Evolutionary conservation across 2,113 vertebrate species (phyloP).

Genomic region (Euleptes europaea): DNA sequence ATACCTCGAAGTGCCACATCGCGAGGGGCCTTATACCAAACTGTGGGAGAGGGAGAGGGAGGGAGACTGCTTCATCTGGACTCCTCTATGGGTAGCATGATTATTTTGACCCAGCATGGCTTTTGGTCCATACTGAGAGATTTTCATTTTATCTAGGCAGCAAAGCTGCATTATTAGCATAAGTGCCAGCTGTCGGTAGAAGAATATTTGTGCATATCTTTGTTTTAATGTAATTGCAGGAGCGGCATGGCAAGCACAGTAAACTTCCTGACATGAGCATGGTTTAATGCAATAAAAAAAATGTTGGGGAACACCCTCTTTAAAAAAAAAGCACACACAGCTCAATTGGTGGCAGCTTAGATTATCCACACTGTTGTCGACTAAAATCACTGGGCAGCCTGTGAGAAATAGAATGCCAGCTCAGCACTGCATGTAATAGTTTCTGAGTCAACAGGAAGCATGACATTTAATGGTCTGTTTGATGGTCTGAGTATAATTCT

Average conservation of each 20-base stretch:
- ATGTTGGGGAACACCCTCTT: not conserved
- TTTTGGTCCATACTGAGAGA: not conserved
- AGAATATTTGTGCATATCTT: slow-evolving; percentile 18
- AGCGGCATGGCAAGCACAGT: not conserved
- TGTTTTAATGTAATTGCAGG: not conserved
- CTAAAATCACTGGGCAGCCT: not conserved
- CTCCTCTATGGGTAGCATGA: too few relatives aligned
- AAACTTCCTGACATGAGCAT: not conserved
- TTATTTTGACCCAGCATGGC: not conserved
- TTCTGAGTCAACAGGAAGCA: not conserved
- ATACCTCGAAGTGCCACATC: too few relatives aligned
- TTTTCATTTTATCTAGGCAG: not conserved
- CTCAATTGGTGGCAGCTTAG: not conserved
- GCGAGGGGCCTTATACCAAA: too few relatives aligned
- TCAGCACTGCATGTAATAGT: not conserved
- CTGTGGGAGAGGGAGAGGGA: too few relatives aligned
- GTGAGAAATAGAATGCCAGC: not conserved
- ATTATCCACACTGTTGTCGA: not conserved
- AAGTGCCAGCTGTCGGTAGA: not conserved
- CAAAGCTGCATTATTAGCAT: not conserved
- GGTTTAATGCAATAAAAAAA: not conserved
- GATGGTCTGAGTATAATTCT: not conserved
- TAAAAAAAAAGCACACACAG: not conserved
- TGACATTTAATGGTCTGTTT: not conserved
- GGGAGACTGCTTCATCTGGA: too few relatives aligned